Percentiles rank a stretch among this genome's conserved stretches.
These are phyloP conservation scores for Eilema griseolum DNA, from an alignment of 2,888 invertebrate genomes.

Conservation along the genomic window DNA sequence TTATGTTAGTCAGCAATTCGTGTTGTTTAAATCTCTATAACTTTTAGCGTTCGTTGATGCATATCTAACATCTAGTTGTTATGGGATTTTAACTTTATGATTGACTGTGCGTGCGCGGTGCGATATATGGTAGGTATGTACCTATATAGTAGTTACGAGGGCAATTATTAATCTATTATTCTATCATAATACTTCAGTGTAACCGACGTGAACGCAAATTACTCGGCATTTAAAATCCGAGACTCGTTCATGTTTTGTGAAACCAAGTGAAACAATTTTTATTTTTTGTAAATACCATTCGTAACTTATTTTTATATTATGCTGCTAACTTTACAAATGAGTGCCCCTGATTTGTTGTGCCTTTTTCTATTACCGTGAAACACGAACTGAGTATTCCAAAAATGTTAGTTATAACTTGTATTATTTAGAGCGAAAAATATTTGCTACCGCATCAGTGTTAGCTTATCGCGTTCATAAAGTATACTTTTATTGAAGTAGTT, in stretches of 20 bases:
- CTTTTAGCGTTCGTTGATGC: slow-evolving; percentile 43
- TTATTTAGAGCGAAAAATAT: slow-evolving; percentile 65
- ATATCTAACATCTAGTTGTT: slow-evolving; percentile 39
- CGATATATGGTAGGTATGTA: slow-evolving; percentile 18
- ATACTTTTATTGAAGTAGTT: slow-evolving; percentile 35
- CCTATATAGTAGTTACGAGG: slow-evolving; percentile 37
- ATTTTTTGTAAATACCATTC: slow-evolving; percentile 24
- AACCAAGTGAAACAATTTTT: slow-evolving; percentile 26
- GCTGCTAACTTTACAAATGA: slow-evolving; percentile 40
- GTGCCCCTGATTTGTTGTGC: slow-evolving; percentile 43
- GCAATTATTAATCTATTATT: slow-evolving; percentile 31
- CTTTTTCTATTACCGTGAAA: slow-evolving; percentile 44
- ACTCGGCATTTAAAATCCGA: slow-evolving; percentile 22
- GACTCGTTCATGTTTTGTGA: slow-evolving; percentile 35
- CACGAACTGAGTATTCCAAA: slow-evolving; percentile 47
- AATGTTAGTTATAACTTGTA: slow-evolving; percentile 40
- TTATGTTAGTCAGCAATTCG: slow-evolving; percentile 37
- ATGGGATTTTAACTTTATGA: slow-evolving; percentile 34
- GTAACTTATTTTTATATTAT: slow-evolving; percentile 27
- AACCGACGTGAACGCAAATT: slow-evolving; percentile 11
- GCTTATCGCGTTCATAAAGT: slow-evolving; percentile 47
- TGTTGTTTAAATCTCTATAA: slow-evolving; percentile 21
- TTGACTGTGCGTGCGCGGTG: slow-evolving; percentile 32
- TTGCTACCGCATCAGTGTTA: slow-evolving; percentile 43
- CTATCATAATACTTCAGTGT: slow-evolving; percentile 22